Evolutionary conservation across 2,797 vertebrate species (phyloP).

Genomic region (Pelobates cultripes): DNA sequence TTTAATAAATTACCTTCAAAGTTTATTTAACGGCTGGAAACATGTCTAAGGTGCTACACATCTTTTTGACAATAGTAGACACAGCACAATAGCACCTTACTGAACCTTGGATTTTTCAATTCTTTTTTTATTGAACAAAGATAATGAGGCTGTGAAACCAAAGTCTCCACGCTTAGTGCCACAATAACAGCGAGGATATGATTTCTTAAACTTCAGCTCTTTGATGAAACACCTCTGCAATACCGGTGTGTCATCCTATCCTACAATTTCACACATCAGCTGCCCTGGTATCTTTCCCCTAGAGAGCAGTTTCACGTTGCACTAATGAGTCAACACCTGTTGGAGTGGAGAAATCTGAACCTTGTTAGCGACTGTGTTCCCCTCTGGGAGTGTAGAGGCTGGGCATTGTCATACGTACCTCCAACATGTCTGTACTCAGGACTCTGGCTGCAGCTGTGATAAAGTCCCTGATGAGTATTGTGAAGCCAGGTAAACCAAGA

Average conservation of each 20-base stretch:
- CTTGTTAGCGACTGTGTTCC: constrained; percentile 57
- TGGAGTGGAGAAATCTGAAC: constrained; percentile 69
- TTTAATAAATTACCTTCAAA: neutral
- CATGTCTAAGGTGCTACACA: neutral
- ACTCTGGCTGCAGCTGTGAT: constrained; percentile 85
- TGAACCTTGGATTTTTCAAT: neutral
- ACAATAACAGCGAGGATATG: constrained; percentile 55
- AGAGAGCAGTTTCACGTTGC: constrained; percentile 61
- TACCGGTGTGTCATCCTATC: constrained; percentile 61
- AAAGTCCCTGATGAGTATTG: constrained; percentile 91
- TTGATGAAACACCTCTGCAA: constrained; percentile 69
- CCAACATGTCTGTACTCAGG: constrained; percentile 78
- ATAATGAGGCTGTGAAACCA: constrained; percentile 59
- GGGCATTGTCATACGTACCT: constrained; percentile 77
- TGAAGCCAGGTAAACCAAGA: constrained; percentile 92
- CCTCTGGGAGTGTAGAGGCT: constrained; percentile 51
- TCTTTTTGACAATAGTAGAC: neutral
- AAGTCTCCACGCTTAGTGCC: constrained; percentile 44
- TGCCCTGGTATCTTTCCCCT: constrained; percentile 63
- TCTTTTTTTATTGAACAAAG: constrained; percentile 28
- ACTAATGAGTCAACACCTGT: constrained; percentile 70
- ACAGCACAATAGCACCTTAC: constrained; percentile 27
- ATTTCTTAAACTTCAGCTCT: constrained; percentile 66
- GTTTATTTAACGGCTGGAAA: neutral
- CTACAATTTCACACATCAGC: constrained; percentile 68